These are phyloP conservation scores for Cataglyphis albicans DNA, from an alignment of 2,888 invertebrate species.

Conservation along the genomic window DNA sequence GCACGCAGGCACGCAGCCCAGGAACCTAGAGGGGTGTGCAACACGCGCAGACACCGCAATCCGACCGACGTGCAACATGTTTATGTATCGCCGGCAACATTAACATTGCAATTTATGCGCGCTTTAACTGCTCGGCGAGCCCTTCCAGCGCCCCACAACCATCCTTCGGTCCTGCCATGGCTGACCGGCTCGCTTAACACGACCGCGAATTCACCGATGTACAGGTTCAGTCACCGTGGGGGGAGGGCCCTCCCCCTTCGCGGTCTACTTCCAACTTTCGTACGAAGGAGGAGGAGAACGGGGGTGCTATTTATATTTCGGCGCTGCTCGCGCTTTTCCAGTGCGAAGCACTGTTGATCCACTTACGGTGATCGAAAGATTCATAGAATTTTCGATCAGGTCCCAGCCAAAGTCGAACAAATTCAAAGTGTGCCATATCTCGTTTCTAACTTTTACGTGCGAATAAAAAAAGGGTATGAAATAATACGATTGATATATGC, in stretches of 20 bases:
- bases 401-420: neutral
- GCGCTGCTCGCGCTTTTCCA: constrained; percentile 26
- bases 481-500: neutral
- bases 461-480: constrained; percentile 2
- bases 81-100: constrained; percentile 84
- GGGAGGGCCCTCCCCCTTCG: constrained; percentile 66
- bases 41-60: constrained; percentile 78
- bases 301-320: constrained; percentile 73
- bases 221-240: constrained; percentile 81
- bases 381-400: too few relatives aligned
- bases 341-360: neutral
- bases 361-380: too few relatives aligned
- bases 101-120: constrained; percentile 85
- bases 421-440: neutral
- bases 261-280: constrained; percentile 59
- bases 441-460: neutral
- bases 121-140: constrained; percentile 78
- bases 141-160: constrained; percentile 57
- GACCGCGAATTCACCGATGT: constrained; percentile 82
- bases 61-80: constrained; percentile 83
- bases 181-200: constrained; percentile 76
- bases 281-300: neutral
- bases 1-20: constrained; percentile 57
- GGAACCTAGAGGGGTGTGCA: constrained; percentile 58
- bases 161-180: constrained; percentile 42